These are phyloP conservation scores for Barnardius zonarius DNA, from an alignment of 2,113 vertebrate genomes.

Conservation along the genomic window DNA sequence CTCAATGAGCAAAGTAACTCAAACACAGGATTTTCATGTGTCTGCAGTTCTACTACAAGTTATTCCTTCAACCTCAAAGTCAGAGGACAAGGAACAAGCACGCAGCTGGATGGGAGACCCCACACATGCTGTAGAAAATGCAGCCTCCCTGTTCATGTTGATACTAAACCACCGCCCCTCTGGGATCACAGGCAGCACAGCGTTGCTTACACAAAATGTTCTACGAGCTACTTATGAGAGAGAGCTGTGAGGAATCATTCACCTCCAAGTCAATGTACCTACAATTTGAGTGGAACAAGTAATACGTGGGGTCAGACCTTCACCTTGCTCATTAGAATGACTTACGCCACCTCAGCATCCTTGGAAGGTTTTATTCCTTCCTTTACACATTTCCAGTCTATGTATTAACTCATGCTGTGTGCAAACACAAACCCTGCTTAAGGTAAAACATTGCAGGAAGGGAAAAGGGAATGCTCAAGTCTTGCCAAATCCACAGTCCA, in stretches of 20 bases:
- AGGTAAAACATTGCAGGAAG: background rate
- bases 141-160: background rate
- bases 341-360: background rate
- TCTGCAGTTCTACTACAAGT: background rate
- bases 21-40: background rate
- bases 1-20: background rate
- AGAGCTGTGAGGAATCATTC: background rate
- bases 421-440: background rate
- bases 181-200: background rate
- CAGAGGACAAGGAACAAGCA: background rate
- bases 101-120: background rate
- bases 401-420: background rate
- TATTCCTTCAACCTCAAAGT: background rate
- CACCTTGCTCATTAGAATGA: background rate
- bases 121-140: background rate
- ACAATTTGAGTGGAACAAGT: background rate
- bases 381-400: background rate
- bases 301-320: background rate
- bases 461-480: background rate
- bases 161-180: background rate
- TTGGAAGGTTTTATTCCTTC: background rate
- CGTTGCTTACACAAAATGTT: background rate
- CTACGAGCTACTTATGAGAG: background rate
- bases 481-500: background rate
- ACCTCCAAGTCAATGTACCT: background rate